A percentile compares a stretch with the other conserved stretches of the same genome.
Conservation (phyloP, 2,113 vertebrate genomes). For the Amblyopsis rosae region DNA sequence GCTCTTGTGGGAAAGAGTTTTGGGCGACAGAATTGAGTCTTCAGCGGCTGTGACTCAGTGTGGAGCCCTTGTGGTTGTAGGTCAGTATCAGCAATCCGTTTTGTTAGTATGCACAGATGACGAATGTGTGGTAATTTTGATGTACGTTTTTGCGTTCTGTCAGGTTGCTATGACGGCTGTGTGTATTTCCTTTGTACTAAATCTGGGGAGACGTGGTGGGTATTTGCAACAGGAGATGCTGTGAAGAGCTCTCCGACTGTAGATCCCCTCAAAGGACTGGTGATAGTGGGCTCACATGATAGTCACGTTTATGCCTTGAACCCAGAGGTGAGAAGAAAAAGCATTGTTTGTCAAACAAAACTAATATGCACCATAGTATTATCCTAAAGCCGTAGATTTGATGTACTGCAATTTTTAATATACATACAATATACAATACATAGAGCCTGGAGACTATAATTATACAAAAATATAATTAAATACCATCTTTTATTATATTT, state of each 20-base stretch:
- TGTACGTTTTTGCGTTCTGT: not conserved
- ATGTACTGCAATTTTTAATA: no score
- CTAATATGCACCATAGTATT: not conserved
- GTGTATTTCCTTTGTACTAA: conserved; percentile 83
- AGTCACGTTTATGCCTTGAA: conserved; percentile 87
- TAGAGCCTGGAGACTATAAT: no score
- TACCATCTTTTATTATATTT: no score
- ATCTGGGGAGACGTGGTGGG: conserved; percentile 83
- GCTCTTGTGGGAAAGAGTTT: conserved; percentile 86
- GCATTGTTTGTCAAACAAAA: not conserved
- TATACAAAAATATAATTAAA: no score
- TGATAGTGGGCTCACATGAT: conserved; percentile 91
- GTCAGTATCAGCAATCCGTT: conserved; percentile 67
- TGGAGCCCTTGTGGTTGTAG: conserved; percentile 85
- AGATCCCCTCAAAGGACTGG: conserved; percentile 81
- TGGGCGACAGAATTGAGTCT: conserved; percentile 90
- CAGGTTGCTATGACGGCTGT: conserved; percentile 90
- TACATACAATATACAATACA: no score
- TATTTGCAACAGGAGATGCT: conserved; percentile 82
- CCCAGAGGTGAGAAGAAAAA: conserved; percentile 80
- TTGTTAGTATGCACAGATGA: not conserved
- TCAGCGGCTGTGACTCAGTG: conserved; percentile 87
- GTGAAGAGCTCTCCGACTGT: conserved; percentile 87
- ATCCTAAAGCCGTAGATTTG: no score
- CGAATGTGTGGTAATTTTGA: not conserved